phyloP scores from a whole-genome alignment of 1,140 invertebrate genomes.

The Papilio glaucus region DNA sequence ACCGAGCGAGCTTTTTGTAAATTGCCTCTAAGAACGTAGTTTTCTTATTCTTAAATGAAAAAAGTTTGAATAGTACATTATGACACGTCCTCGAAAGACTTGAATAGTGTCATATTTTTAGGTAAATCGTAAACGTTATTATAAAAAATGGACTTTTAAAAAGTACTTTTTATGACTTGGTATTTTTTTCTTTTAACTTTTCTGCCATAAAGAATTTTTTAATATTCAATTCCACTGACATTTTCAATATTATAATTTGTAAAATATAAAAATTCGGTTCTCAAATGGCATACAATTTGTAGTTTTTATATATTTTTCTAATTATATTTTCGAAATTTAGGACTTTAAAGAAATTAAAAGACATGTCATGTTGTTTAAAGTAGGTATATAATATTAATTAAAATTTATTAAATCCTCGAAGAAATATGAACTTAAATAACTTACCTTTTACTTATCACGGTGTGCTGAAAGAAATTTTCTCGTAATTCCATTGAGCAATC shows the following conservation, averaged over 20 bases:
- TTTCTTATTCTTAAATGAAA: slow-evolving; percentile 16
- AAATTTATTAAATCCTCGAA: no score
- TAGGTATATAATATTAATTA: no score
- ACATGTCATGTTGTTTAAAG: no score
- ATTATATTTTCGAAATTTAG: no score
- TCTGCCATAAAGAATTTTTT: background rate
- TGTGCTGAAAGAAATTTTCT: no score
- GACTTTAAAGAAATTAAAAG: no score
- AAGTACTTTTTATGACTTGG: background rate
- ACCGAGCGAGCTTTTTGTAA: slow-evolving; percentile 51
- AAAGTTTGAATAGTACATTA: slow-evolving; percentile 16
- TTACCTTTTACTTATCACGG: background rate
- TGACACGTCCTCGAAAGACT: background rate
- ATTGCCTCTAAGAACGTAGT: slow-evolving; percentile 23
- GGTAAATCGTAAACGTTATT: background rate
- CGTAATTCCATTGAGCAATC: no score
- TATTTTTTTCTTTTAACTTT: background rate
- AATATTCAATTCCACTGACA: no score
- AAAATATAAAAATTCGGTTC: background rate
- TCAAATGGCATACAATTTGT: no score
- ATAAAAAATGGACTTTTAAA: no score
- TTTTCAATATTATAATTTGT: no score
- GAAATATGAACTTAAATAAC: background rate
- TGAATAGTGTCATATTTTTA: background rate
- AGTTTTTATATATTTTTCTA: no score